Percentiles rank a stretch among this genome's conserved stretches.
phyloP scores from a whole-genome alignment of 1,140 invertebrate genomes.

The Bombus vancouverensis region DNA sequence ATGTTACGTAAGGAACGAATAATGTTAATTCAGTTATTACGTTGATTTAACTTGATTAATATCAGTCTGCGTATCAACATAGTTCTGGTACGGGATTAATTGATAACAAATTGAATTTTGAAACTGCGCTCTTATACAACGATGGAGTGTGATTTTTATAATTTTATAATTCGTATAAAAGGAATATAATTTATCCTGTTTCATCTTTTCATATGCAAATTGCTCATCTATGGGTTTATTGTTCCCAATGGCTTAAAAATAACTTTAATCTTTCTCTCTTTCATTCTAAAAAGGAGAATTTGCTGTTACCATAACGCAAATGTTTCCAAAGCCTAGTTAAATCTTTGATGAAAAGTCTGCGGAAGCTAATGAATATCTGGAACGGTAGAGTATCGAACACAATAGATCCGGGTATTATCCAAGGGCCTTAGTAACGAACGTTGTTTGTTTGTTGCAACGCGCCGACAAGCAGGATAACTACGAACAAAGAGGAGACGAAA shows the following conservation, averaged over 20 bases:
- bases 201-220: neutral
- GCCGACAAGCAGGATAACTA: neutral
- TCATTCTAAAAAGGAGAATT: neutral
- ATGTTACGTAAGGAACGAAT: neutral
- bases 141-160: no score
- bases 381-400: neutral
- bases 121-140: neutral
- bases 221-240: neutral
- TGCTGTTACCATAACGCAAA: neutral
- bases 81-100: neutral
- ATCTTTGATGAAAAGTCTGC: neutral
- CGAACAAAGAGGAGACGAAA: conserved; percentile 10
- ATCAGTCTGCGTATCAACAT: neutral
- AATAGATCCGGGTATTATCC: neutral
- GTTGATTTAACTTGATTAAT: neutral
- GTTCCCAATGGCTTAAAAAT: neutral
- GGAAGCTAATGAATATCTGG: conserved; percentile 5
- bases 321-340: conserved; percentile 8
- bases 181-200: neutral
- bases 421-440: neutral
- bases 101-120: neutral
- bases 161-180: no score
- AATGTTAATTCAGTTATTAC: no score
- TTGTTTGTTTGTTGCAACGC: neutral
- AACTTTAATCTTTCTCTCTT: neutral